Evolutionary conservation across 2,113 vertebrate genomes (phyloP), one percentile per base, ranked within the genome.

Genomic region (Electrona antarctica): DNA sequence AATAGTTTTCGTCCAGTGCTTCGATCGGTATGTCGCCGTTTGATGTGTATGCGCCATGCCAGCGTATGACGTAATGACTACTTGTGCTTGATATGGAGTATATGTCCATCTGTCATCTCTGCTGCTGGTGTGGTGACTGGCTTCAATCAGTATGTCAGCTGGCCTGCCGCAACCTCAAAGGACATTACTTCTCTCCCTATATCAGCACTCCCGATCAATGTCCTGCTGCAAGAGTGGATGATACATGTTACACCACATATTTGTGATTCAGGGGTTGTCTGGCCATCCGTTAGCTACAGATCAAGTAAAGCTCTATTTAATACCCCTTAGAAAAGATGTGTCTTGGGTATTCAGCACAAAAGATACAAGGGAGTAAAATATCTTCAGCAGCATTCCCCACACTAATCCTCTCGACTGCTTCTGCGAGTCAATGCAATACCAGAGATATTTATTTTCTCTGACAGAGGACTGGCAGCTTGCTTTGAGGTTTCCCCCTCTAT

Each of bases 341-440:
- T 76, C 69, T 73, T 47, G 10, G 60, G 60, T 70, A 70, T 70
- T 71, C 9, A 13, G 13, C 46, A 13, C 57, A 67, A 56, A 54
- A 58, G 54, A 57, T 12, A 49, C 54, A 59, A 41, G 62, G 21
- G 41, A n/a, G 60, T 61, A 55, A 73, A 76, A 41, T 46, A 60
- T 13, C 46, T 21, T 21, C 21, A 13, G 33, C 9, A 64, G 73
- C 50, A 84, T 80, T 66, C 75, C 28, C 55, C 8, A 59, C 48
- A 77, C 29, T 14, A 77, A 86, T 84, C 67, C 63, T 67, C 69
- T 67, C 63, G 64, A 62, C 57, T 67, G 51, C 83, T 83, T 66
- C 63, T 72, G 65, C 71, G 60, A 72, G 67, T 74, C 72, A 64
- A 86, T 73, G 59, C 77, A 80, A 76, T 62, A 15, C 21, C 28